Percentiles rank a stretch among this genome's conserved stretches.
Conservation (phyloP, 2,113 vertebrate genomes). For the Microcebus lehilahytsara region DNA sequence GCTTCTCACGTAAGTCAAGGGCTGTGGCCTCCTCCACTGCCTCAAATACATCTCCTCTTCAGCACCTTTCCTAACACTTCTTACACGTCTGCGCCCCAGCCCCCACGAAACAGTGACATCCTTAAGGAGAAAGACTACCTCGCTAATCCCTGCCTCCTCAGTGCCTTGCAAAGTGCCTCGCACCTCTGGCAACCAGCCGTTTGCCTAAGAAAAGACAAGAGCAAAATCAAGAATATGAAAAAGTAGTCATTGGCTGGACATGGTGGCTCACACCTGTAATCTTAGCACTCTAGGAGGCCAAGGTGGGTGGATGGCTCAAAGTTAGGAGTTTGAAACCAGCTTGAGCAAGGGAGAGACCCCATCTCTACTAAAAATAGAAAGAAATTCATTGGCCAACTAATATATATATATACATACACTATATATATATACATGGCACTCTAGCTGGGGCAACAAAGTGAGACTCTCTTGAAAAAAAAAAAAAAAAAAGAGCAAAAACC, state of each 20-base stretch:
- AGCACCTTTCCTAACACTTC: neutral
- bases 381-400: too few species aligned
- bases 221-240: neutral
- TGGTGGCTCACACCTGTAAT: too few species aligned
- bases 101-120: neutral
- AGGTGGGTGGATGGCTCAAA: too few species aligned
- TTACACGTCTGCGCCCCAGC: neutral
- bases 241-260: neutral
- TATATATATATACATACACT: too few species aligned
- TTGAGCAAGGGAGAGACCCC: too few species aligned
- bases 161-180: neutral
- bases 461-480: too few species aligned
- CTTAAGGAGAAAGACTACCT: neutral
- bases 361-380: too few species aligned
- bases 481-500: neutral
- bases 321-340: too few species aligned
- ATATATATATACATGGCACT: too few species aligned
- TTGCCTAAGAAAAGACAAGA: neutral
- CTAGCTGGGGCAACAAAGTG: too few species aligned
- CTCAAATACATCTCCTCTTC: neutral
- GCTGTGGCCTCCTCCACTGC: neutral
- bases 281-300: too few species aligned
- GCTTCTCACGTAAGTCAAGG: fast-evolving
- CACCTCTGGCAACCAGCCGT: neutral
- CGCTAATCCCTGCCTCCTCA: neutral